These are phyloP conservation scores for Contarinia nasturtii DNA, from an alignment of 1,140 invertebrate species.

Conservation along the genomic window DNA sequence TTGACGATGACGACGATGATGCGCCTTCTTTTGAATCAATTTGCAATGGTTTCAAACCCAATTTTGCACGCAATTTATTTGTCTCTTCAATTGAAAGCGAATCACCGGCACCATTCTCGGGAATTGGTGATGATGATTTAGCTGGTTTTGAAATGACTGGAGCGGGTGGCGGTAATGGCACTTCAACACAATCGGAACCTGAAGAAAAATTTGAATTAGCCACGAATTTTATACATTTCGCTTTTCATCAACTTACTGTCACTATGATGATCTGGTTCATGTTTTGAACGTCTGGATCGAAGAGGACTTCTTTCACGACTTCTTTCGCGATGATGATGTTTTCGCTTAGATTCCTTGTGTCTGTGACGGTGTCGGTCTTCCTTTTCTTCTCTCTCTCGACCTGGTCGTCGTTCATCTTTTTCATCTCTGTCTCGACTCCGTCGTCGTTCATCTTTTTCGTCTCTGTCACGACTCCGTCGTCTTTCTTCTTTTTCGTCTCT, in stretches of 20 bases:
- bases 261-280: conserved; percentile 27
- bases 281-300: not conserved
- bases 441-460: too few relatives aligned
- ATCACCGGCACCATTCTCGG: conserved; percentile 27
- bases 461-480: conserved; percentile 2
- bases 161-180: conserved; percentile 14
- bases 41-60: conserved; percentile 85
- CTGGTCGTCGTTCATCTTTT: conserved; percentile 1
- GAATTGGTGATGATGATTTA: conserved; percentile 18
- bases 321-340: conserved; percentile 4
- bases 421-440: conserved; percentile 6
- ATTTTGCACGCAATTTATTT: conserved; percentile 76
- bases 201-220: conserved; percentile 3
- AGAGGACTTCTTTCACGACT: conserved; percentile 5
- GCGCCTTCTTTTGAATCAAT: conserved; percentile 22
- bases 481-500: not conserved
- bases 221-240: not conserved
- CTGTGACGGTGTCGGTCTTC: conserved; percentile 1
- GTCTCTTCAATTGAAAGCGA: conserved; percentile 77
- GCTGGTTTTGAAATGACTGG: conserved; percentile 10
- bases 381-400: conserved; percentile 2
- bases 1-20: conserved; percentile 5
- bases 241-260: conserved; percentile 26
- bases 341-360: conserved; percentile 2
- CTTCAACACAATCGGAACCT: conserved; percentile 21